phyloP scores from a whole-genome alignment of 1,140 invertebrate species.

The Halyomorpha halys region DNA sequence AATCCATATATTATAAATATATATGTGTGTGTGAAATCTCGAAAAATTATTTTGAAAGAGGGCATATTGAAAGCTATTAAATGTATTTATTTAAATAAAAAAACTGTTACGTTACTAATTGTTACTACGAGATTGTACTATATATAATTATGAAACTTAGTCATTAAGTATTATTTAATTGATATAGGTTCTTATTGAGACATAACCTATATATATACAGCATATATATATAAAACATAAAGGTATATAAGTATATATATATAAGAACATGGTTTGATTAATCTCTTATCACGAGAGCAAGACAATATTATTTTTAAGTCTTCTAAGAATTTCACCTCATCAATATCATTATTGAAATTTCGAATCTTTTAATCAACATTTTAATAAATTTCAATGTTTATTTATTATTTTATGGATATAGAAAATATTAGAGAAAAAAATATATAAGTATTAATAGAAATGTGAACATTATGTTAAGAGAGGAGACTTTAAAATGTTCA shows the following conservation, averaged over 20 bases:
- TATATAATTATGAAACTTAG: conserved; percentile 9
- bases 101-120: conserved; percentile 15
- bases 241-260: conserved; percentile 1
- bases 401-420: too few relatives aligned
- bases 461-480: too few relatives aligned
- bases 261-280: conserved; percentile 8
- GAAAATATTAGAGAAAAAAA: too few relatives aligned
- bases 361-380: too few relatives aligned
- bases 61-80: conserved; percentile 1
- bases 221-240: conserved; percentile 7
- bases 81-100: conserved; percentile 11
- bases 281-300: conserved; percentile 4
- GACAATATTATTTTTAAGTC: conserved; percentile 18
- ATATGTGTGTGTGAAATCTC: neutral
- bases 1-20: conserved; percentile 1
- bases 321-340: conserved; percentile 8
- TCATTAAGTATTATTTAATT: conserved; percentile 18
- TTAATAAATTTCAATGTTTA: too few relatives aligned
- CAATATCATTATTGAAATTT: too few relatives aligned
- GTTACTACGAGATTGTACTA: conserved; percentile 19
- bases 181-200: neutral
- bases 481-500: too few relatives aligned
- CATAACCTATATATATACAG: neutral
- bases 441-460: too few relatives aligned
- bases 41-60: conserved; percentile 12